Evolutionary conservation across 2,888 invertebrate genomes (phyloP), one percentile per base, ranked within the genome.

Genomic region (Drosophila testacea): DNA sequence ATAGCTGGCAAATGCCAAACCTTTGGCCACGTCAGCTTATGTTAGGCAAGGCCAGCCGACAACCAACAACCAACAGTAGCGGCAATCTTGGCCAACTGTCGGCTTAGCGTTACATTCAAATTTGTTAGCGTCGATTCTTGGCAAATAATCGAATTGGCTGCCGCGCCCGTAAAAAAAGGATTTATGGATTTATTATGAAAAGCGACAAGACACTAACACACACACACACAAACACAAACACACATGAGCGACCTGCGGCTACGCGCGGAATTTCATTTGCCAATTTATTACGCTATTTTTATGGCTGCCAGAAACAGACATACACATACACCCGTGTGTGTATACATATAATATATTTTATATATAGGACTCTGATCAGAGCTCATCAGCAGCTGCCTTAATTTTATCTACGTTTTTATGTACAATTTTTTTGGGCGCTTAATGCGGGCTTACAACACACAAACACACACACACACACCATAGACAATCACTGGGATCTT

Each of bases 181-280:
- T 84, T 84, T 84, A 85, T 84, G 83, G 85, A 84, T 85, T 84
- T 84, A 83, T 85, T 80, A 85, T 81, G 79, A 83, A 80, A 83
- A 75, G 74, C 84, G 74, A 70, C 73, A 80, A 51, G 59, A 56
- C 47, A 34, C 50, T 16, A 30, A 32, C 27, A 54, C 57, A 46
- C 52, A 22, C 63, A 63, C 36, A 38, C 47, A 28, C 50, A 54
- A 13, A 46, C 41, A 30, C 11, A 46, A 30, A 44, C 7, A 11
- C 32, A 41, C 32, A 51, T 56, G 67, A 65, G 63, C 62, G 76
- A 83, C 80, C 78, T 83, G 84, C 77, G 62, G 79, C 72, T 74
- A 65, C 72, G 75, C 80, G 67, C 68, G 79, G 77, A 67, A 68
- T 77, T 83, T 81, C 67, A 69, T 82, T 83, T 83, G 85, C 78